Percentiles rank a stretch among this genome's conserved stretches.
Evolutionary conservation across 2,888 invertebrate species (phyloP).

Genomic region (Plusia festucae): DNA sequence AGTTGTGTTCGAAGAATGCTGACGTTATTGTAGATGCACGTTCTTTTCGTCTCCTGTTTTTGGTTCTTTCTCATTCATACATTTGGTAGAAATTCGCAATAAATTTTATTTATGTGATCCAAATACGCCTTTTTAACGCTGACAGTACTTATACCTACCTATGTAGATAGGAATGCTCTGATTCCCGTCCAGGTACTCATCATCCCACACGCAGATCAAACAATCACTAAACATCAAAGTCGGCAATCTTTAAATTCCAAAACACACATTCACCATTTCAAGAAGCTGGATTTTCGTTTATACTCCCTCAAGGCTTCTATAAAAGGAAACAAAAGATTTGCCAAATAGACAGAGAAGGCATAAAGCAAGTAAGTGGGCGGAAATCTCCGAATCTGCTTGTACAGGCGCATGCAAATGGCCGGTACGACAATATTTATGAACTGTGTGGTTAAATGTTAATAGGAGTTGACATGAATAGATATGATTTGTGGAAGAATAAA

Average conservation of each 20-base stretch:
- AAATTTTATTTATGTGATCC: background rate
- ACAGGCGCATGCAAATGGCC: conserved; percentile 55
- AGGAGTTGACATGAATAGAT: conserved; percentile 56
- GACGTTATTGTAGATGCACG: background rate
- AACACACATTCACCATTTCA: conserved; percentile 10
- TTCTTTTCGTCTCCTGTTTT: too few relatives aligned
- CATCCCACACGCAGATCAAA: conserved; percentile 43
- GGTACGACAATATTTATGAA: conserved; percentile 55
- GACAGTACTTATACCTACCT: background rate
- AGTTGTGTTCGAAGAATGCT: background rate
- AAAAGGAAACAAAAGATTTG: conserved; percentile 48
- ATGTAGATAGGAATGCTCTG: background rate
- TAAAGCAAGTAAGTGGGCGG: conserved; percentile 57
- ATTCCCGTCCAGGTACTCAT: conserved; percentile 1
- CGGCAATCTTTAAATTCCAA: conserved; percentile 22
- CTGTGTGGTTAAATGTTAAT: conserved; percentile 57
- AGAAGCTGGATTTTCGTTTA: conserved; percentile 15
- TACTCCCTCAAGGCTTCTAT: conserved; percentile 24
- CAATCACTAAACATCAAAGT: conserved; percentile 36
- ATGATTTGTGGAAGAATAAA: conserved; percentile 34
- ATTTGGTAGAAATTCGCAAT: background rate
- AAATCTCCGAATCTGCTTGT: conserved; percentile 59
- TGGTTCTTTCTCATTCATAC: too few relatives aligned
- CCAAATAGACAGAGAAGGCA: conserved; percentile 42
- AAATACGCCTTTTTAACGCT: too few relatives aligned